phyloP scores from a whole-genome alignment of 2,888 invertebrate species.

The Athalia rosae region DNA sequence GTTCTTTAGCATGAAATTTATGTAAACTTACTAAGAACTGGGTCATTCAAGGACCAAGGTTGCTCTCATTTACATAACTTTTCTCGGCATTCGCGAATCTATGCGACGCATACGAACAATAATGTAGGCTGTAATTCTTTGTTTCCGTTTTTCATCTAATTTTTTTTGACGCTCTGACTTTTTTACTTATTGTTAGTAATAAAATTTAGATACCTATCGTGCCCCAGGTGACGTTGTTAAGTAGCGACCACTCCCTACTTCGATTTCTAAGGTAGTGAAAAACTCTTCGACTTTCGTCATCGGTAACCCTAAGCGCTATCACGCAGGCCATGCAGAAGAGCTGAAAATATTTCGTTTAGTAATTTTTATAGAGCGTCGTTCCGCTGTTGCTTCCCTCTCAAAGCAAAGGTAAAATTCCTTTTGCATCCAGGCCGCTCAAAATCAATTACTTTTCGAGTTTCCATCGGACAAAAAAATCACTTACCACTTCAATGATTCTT shows the following conservation, averaged over 20 bases:
- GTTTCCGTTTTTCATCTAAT: neutral
- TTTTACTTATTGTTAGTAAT: neutral
- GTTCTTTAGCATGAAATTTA: constrained; percentile 2
- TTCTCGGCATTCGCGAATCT: neutral
- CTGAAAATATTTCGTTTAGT: constrained; percentile 72
- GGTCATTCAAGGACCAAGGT: neutral
- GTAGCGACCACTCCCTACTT: constrained; percentile 84
- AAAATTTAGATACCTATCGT: constrained; percentile 75
- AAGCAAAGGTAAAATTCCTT: too few species aligned
- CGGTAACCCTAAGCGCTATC: constrained; percentile 82
- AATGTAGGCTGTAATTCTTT: neutral
- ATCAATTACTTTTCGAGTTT: too few species aligned
- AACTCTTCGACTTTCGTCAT: constrained; percentile 82
- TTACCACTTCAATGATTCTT: constrained; percentile 70
- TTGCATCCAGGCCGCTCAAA: too few species aligned
- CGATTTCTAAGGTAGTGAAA: constrained; percentile 82
- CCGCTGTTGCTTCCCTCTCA: too few species aligned
- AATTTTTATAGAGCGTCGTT: neutral
- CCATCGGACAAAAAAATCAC: constrained; percentile 50
- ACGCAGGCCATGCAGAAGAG: constrained; percentile 81
- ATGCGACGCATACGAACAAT: neutral
- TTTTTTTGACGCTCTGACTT: neutral
- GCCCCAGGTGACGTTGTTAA: constrained; percentile 85
- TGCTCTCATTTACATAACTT: too few species aligned
- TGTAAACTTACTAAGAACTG: neutral